Evolutionary conservation across 2,888 invertebrate species (phyloP).

Genomic region (Synanthedon vespiformis): DNA sequence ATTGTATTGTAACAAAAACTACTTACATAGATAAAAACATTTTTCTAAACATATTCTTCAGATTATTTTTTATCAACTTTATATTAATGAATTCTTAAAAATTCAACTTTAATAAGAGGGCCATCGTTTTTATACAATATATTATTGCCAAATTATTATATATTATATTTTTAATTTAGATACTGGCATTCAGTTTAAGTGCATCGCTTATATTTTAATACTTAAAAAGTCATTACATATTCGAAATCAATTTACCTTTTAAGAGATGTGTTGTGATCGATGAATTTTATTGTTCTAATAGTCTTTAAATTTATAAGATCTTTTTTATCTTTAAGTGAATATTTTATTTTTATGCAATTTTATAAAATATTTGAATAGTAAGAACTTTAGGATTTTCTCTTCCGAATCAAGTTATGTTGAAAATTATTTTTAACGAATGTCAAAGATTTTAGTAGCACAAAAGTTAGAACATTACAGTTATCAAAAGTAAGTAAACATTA

Average conservation of each 20-base stretch:
- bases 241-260: not conserved
- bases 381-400: too few relatives aligned
- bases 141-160: conserved; percentile 44
- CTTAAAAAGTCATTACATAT: not conserved
- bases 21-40: conserved; percentile 19
- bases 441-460: too few relatives aligned
- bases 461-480: too few relatives aligned
- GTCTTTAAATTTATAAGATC: not conserved
- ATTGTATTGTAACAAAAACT: conserved; percentile 25
- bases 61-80: conserved; percentile 30
- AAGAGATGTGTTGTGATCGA: conserved; percentile 17
- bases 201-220: not conserved
- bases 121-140: conserved; percentile 38
- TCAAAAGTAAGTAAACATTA: too few relatives aligned
- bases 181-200: conserved; percentile 21
- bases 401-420: too few relatives aligned
- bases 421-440: too few relatives aligned
- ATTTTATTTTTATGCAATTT: conserved; percentile 8
- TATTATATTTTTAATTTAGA: conserved; percentile 24
- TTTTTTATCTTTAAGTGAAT: conserved; percentile 3
- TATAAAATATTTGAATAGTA: conserved; percentile 3
- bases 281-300: conserved; percentile 12
- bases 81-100: conserved; percentile 4
- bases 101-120: conserved; percentile 17
- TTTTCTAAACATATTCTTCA: conserved; percentile 25